Conservation (phyloP, 2,888 invertebrate genomes). For the Gymnosoma rotundatum region DNA sequence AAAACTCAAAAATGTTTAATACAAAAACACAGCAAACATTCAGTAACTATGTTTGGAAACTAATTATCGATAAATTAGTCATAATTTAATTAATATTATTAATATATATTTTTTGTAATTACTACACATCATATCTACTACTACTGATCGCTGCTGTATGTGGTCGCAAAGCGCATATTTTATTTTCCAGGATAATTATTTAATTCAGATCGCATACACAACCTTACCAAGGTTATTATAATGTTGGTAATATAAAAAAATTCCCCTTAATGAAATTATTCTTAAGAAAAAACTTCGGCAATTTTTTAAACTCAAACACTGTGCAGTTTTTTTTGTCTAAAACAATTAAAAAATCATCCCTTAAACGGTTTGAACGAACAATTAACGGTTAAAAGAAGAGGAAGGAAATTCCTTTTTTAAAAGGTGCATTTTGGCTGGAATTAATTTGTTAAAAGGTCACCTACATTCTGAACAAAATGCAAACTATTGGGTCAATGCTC, state of each 20-base stretch:
- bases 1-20: too few relatives aligned
- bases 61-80: too few relatives aligned
- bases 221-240: neutral
- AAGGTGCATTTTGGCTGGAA: constrained; percentile 57
- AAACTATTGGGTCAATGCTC: constrained; percentile 57
- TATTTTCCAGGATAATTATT: too few relatives aligned
- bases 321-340: neutral
- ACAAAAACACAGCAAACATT: too few relatives aligned
- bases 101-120: too few relatives aligned
- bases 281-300: constrained; percentile 28
- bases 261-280: neutral
- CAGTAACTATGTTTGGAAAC: too few relatives aligned
- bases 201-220: neutral
- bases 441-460: constrained; percentile 60
- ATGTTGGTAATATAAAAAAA: constrained; percentile 1
- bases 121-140: too few relatives aligned
- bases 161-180: too few relatives aligned
- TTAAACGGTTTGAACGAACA: constrained; percentile 27
- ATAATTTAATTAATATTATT: too few relatives aligned
- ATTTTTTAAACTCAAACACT: constrained; percentile 19
- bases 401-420: constrained; percentile 57
- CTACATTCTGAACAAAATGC: constrained; percentile 37
- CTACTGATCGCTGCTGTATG: too few relatives aligned
- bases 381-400: constrained; percentile 29
- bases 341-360: constrained; percentile 38